Conservation (phyloP, 1,140 invertebrate species). For the Araneus ventricosus region DNA sequence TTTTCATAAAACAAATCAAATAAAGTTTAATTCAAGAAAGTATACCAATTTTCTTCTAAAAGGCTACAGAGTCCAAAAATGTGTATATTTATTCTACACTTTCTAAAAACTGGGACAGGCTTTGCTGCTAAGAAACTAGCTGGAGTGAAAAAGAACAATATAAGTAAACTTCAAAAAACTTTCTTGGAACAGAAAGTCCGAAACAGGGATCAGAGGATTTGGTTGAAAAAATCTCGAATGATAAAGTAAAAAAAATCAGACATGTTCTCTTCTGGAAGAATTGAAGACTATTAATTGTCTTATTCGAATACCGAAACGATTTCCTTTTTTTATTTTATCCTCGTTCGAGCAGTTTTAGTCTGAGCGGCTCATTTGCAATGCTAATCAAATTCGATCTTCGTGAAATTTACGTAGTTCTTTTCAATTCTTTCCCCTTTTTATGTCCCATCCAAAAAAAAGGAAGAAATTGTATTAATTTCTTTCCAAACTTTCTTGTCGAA, state of each 20-base stretch:
- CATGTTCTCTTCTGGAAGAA: slow-evolving; percentile 36
- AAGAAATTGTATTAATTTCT: slow-evolving; percentile 70
- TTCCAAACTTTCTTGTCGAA: slow-evolving; percentile 56
- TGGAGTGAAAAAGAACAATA: not conserved
- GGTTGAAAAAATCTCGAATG: slow-evolving; percentile 11
- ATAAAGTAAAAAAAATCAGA: slow-evolving; percentile 38
- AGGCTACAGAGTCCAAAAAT: not conserved
- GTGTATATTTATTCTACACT: slow-evolving; percentile 13
- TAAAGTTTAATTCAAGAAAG: not conserved
- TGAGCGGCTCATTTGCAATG: slow-evolving; percentile 63
- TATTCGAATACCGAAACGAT: slow-evolving; percentile 44
- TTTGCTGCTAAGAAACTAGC: not conserved
- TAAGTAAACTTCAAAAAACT: not conserved
- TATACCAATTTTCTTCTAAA: not conserved
- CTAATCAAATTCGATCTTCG: slow-evolving; percentile 68
- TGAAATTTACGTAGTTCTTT: slow-evolving; percentile 41
- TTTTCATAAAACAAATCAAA: not conserved
- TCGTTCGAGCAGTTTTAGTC: slow-evolving; percentile 45
- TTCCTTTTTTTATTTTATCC: slow-evolving; percentile 38
- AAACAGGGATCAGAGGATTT: slow-evolving; percentile 12
- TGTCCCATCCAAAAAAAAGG: not conserved
- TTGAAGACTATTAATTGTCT: slow-evolving; percentile 69
- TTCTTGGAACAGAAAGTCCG: not conserved
- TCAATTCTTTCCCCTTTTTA: slow-evolving; percentile 34
- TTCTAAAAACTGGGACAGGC: not conserved